Base-by-base conservation (phyloP, 2,888 invertebrate species). In the Pharmacophagus antenor region DNA sequence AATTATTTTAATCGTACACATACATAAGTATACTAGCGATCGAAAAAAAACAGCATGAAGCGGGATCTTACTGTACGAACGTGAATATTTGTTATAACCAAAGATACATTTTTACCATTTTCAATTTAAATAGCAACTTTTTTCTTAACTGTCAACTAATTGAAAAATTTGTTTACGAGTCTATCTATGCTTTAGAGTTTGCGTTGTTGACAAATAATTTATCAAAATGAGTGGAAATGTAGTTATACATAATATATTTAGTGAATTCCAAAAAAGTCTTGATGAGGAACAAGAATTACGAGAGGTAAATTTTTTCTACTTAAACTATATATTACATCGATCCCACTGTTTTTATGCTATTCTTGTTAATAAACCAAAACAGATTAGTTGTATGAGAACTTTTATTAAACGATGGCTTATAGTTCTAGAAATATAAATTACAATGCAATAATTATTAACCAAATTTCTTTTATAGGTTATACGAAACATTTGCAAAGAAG, bases 211-310 rank as follows among this genome's bases (percentile, higher is more conserved):
- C 25, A 50, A 50, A 50, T 18, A 5, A 18, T 3, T 18, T n/a
- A 22, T 48, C n/a, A 76, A 66, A 67, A 79, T 79, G 79, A 69
- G 70, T 57, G 70, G 66, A 50, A 88, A 88, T 67, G 81, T 85
- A 58, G 83, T 93, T 49, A 88, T 92, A 65, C 84, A 92, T 60
- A 86, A 92, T 62, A 92, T 94, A 70, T 97, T 97, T 77, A 91
- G 92, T 55, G 92, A 94, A 22, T 97, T 96, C 78, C 96, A 97
- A 76, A 93, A 94, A 63, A 92, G 93, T 77, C 88, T 97, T 31
- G 95, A 95, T 70, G 88, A 91, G 15, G 97, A 97, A 73, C 96
- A 97, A 79, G 95, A 95, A 75, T 77, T 94, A 44, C 92, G 96
- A 64, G 97, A 97, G 92, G 97, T 96, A 84, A 70, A 63, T 58